Base-by-base conservation (phyloP, 2,113 vertebrate genomes). In the Eonycteris spelaea region DNA sequence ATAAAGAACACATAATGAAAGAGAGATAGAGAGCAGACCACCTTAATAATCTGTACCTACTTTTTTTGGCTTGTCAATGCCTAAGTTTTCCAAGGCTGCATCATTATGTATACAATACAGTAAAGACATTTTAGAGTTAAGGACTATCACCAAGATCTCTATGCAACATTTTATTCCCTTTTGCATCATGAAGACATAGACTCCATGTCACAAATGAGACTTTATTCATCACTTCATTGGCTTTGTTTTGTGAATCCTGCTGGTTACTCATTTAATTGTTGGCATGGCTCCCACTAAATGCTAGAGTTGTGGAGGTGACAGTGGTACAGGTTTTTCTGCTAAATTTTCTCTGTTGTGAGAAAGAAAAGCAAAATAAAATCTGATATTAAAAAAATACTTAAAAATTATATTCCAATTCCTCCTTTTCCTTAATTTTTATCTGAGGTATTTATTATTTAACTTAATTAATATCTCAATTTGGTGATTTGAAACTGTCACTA, bases 211-310 rank as follows among this genome's bases (percentile, higher is more conserved):
- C 63, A 10, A 48, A 95, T 0, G 19, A 95, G 57, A 71, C 48
- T 35, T 92, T 71, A 77, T 78, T 86, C 65, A 68, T 95, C 48
- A 87, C 21, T 80, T 85, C 80, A 74, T 78, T 93, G 94, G 55
- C 77, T 93, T 92, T 93, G 71, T 93, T 94, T 93, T 24, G 71
- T 55, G 73, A 94, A 74, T 83, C 77, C 93, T 74, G 88, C 93
- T 93, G 95, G 40, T 78, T 86, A 88, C 30, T 96, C 95, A 96
- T 93, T 96, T 95, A 82, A 89, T 74, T 93, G 85, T 95, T 93
- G 80, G 82, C 71, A 59, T 70, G 45, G 61, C 26, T 91, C 95
- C 95, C 53, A 2, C 57, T 53, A 75, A 77, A 82, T 75, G 33
- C 57, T 40, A 8, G 24, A 82, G 11, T 13, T 83, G 71, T 57